phyloP scores from a whole-genome alignment of 2,888 invertebrate species.

The Rhagonycha lutea region DNA sequence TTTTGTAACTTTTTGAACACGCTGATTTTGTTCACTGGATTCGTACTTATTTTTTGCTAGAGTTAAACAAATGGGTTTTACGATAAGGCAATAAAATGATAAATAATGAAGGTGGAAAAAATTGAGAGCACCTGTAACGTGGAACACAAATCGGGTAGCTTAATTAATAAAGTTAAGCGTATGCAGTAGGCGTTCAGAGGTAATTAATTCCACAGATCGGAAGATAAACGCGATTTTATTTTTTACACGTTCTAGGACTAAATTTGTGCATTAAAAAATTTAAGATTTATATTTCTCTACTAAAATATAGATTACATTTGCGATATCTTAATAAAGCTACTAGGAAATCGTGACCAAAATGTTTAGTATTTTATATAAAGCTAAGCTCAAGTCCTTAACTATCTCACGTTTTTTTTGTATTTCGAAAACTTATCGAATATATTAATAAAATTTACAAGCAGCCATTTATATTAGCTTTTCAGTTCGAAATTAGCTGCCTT shows the following conservation, averaged over 20 bases:
- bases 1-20: no score
- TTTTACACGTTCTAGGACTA: slow-evolving; percentile 29
- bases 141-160: slow-evolving; percentile 27
- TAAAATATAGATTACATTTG: slow-evolving; percentile 26
- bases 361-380: slow-evolving; percentile 7
- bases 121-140: slow-evolving; percentile 26
- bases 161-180: slow-evolving; percentile 31
- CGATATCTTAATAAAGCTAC: slow-evolving; percentile 29
- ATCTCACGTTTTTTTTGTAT: slow-evolving; percentile 8
- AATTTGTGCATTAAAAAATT: slow-evolving; percentile 27
- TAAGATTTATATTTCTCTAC: slow-evolving; percentile 25
- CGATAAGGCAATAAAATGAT: slow-evolving; percentile 14
- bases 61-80: slow-evolving; percentile 6
- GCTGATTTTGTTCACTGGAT: neutral
- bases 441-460: slow-evolving; percentile 17
- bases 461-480: slow-evolving; percentile 8
- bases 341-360: slow-evolving; percentile 21
- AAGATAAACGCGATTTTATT: slow-evolving; percentile 32
- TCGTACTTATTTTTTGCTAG: neutral
- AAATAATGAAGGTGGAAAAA: slow-evolving; percentile 17
- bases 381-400: slow-evolving; percentile 1
- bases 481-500: neutral
- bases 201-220: slow-evolving; percentile 36
- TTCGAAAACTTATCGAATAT: slow-evolving; percentile 9
- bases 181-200: slow-evolving; percentile 34